phyloP scores from a whole-genome alignment of 2,113 vertebrate genomes.

The Grammomys dolichurus region DNA sequence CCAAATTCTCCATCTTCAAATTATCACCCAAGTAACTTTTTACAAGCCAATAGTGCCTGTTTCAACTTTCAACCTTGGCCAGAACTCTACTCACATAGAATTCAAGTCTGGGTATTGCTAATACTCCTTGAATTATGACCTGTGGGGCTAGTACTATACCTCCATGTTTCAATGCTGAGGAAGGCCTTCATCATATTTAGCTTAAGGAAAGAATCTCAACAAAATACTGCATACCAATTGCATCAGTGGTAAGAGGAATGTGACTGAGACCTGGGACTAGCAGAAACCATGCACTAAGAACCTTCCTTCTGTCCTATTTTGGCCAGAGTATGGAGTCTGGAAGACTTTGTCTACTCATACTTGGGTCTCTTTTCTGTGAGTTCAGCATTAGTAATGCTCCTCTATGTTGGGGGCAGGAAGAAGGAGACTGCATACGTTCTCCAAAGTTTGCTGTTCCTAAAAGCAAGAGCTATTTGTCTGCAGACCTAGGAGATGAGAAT shows the following conservation, averaged over 20 bases:
- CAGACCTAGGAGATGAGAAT: background rate
- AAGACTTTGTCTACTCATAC: background rate
- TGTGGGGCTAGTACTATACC: background rate
- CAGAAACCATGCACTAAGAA: background rate
- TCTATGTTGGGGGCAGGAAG: rapidly evolving
- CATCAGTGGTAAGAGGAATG: background rate
- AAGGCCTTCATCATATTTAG: background rate
- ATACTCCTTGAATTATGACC: background rate
- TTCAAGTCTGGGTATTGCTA: background rate
- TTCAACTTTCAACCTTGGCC: background rate
- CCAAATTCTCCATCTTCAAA: background rate
- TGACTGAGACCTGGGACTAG: background rate
- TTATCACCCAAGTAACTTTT: background rate
- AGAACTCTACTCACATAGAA: background rate
- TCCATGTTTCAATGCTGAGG: background rate
- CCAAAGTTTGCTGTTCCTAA: background rate
- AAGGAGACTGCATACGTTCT: background rate
- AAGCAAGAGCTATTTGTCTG: background rate
- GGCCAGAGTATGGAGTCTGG: background rate
- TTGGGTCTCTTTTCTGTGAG: background rate
- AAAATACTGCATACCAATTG: background rate
- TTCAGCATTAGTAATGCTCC: background rate
- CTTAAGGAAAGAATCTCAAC: background rate
- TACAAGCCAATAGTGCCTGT: background rate
- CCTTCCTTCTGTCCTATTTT: background rate